Conservation (phyloP, 2,797 vertebrate genomes). For the Smutsia gigantea region DNA sequence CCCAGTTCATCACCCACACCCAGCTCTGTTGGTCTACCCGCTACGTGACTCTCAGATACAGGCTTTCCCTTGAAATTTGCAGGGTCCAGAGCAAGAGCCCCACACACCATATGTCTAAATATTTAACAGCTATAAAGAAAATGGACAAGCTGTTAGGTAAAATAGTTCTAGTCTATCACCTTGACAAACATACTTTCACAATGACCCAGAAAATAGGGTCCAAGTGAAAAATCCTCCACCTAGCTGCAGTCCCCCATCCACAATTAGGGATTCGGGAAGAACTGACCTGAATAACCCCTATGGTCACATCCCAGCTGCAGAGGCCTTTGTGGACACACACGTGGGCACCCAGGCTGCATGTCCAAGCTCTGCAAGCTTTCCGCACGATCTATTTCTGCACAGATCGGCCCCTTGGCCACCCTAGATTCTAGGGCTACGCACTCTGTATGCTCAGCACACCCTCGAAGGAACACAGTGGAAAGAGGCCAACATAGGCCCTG, state of each 20-base stretch:
- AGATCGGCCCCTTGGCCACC: no score
- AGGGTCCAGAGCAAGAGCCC: not conserved
- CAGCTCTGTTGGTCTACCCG: not conserved
- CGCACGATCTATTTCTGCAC: not conserved
- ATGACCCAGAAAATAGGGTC: not conserved
- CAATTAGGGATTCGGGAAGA: not conserved
- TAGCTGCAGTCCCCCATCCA: not conserved
- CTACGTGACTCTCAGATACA: not conserved
- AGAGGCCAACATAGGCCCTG: not conserved
- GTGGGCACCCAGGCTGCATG: fast-evolving
- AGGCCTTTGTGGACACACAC: not conserved
- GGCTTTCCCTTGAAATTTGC: not conserved
- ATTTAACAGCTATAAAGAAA: not conserved
- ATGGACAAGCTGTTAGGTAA: not conserved
- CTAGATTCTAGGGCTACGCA: not conserved
- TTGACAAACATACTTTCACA: not conserved
- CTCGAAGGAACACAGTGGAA: not conserved
- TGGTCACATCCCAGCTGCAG: not conserved
- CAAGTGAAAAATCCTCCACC: not conserved
- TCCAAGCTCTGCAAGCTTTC: not conserved
- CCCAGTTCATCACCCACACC: not conserved
- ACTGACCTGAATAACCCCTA: fast-evolving
- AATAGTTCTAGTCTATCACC: not conserved
- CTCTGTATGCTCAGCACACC: not conserved
- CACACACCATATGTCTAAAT: not conserved